Evolutionary conservation across 2,797 vertebrate genomes (phyloP).

Genomic region (Psittacula derbiana): DNA sequence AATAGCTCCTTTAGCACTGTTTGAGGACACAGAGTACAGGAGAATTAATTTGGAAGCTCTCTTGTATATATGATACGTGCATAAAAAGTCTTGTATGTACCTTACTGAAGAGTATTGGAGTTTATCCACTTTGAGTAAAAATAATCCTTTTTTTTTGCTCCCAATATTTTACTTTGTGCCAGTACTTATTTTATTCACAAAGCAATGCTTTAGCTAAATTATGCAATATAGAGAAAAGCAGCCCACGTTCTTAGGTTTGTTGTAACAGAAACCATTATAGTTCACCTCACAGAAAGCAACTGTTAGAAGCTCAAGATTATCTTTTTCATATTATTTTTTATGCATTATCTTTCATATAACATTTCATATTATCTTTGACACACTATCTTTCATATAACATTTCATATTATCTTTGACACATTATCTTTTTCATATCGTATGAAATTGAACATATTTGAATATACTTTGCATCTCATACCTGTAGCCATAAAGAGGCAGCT

Average conservation of each 20-base stretch:
- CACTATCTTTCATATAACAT: not conserved
- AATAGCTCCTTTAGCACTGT: not conserved
- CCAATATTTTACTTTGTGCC: not conserved
- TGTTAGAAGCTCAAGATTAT: conserved; percentile 24
- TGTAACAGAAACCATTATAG: not conserved
- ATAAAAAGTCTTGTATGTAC: not conserved
- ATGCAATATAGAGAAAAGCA: not conserved
- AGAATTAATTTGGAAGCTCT: not conserved
- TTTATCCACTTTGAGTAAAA: not conserved
- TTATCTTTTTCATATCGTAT: not conserved
- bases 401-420: not conserved
- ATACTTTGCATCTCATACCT: not conserved
- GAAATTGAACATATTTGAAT: not conserved
- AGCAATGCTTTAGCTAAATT: not conserved
- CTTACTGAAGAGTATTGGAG: not conserved
- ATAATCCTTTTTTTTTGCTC: not conserved
- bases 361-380: not conserved
- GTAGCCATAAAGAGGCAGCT: not conserved
- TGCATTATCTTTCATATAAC: not conserved
- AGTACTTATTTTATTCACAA: not conserved
- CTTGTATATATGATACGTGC: not conserved
- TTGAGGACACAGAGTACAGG: not conserved
- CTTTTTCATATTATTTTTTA: not conserved
- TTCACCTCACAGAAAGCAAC: conserved; percentile 1
- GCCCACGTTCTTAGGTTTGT: not conserved